Conservation (phyloP, 2,888 invertebrate genomes). For the Eumerus sabulonum region DNA sequence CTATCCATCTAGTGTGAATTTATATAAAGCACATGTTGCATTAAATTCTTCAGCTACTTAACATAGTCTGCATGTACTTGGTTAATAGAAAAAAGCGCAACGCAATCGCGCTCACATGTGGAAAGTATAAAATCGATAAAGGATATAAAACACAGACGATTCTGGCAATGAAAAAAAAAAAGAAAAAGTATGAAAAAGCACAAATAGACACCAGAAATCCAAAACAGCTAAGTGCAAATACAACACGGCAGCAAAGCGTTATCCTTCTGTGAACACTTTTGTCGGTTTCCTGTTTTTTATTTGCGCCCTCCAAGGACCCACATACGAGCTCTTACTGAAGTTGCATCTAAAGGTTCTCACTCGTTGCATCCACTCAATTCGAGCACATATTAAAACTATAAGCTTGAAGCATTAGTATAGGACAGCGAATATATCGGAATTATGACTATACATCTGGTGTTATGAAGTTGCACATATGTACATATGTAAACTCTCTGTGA, state of each 20-base stretch:
- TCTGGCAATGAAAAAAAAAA: conserved; percentile 31
- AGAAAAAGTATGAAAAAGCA: too few species aligned
- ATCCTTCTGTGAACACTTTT: conserved; percentile 26
- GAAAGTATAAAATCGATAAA: conserved; percentile 64
- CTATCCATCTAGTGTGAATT: conserved; percentile 53
- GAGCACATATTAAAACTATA: conserved; percentile 19
- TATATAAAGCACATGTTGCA: conserved; percentile 62
- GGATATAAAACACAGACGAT: conserved; percentile 60
- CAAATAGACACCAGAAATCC: conserved; percentile 27
- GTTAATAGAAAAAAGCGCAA: conserved; percentile 35
- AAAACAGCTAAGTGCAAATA: conserved; percentile 50
- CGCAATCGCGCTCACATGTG: conserved; percentile 29
- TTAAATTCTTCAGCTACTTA: conserved; percentile 62
- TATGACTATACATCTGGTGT: conserved; percentile 37
- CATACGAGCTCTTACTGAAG: not conserved
- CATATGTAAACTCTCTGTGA: not conserved
- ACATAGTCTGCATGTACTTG: conserved; percentile 22
- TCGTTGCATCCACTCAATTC: conserved; percentile 4
- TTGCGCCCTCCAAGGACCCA: not conserved
- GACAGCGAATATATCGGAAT: conserved; percentile 36
- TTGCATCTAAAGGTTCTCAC: not conserved
- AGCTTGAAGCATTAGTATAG: conserved; percentile 9
- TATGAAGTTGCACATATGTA: conserved; percentile 25
- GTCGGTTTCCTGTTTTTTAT: conserved; percentile 12
- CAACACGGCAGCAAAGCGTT: conserved; percentile 39